Evolutionary conservation across 2,113 vertebrate species (phyloP).

Genomic region (Rousettus leschenaultii): DNA sequence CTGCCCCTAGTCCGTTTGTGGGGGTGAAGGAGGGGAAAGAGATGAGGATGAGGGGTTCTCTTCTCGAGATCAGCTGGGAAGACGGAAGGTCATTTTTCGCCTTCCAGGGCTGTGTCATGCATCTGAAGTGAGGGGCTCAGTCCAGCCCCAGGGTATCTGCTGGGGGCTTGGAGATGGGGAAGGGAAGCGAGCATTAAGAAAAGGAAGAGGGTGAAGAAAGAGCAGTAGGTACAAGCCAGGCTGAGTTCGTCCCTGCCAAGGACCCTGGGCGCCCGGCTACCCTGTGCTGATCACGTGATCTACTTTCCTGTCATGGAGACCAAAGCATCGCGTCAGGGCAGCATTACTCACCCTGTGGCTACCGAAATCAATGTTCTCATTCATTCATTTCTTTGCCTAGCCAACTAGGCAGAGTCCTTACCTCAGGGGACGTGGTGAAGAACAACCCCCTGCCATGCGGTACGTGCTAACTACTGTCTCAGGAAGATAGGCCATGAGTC

Average conservation of each 20-base stretch:
- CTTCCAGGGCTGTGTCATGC: neutral
- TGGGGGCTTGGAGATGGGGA: neutral
- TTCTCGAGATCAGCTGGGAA: neutral
- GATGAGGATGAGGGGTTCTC: fast-evolving
- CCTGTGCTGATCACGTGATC: fast-evolving
- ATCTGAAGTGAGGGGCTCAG: neutral
- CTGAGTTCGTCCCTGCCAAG: neutral
- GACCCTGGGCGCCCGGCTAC: fast-evolving
- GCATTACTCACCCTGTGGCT: neutral
- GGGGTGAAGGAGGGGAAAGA: neutral
- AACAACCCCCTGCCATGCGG: fast-evolving
- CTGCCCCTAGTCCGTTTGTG: neutral
- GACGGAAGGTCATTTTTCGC: neutral
- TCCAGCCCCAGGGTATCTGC: neutral
- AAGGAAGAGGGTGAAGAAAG: neutral
- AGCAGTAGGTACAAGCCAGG: neutral
- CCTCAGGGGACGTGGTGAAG: neutral
- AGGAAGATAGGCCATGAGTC: neutral
- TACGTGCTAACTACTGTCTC: neutral
- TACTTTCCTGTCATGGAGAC: neutral
- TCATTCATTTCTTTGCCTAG: neutral
- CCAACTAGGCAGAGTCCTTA: neutral
- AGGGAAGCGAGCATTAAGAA: too few species aligned
- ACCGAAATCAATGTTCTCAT: neutral
- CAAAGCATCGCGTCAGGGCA: neutral